Evolutionary conservation across 2,888 invertebrate species (phyloP), one percentile per base, ranked within the genome.

Genomic region (Mythimna pallens): DNA sequence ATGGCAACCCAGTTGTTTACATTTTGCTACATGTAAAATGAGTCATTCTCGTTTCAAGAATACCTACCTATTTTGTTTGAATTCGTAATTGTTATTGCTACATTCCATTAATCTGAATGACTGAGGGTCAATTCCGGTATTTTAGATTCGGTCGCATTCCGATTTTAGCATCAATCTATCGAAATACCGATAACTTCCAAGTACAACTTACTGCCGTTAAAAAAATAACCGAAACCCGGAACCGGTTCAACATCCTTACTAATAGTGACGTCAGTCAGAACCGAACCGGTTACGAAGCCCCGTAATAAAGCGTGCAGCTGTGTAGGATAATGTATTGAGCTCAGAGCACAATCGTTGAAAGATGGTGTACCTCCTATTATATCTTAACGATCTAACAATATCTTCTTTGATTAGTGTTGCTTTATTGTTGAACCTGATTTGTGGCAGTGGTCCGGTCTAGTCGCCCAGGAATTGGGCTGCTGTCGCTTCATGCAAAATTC

Each of bases 341-440:
- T 17, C n/a, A 34, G 50, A 74, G 34, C n/a, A 62, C 34, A 75
- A 62, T 57, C 50, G 22, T 40, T 54, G 14, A 61, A 74, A 22
- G 22, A 78, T 61, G n/a, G 30, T 36, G 54, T n/a, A 10, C 12
- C 43, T 52, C 34, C 40, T 59, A 20, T 47, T 54, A 36, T 14
- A 14, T 47, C 22, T 36, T 61, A 40, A 50, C 74, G 9, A 55
- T 4, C 30, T 47, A 47, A 78, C 59, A 74, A 78, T 78, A 43
- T 22, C n/a, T 20, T 6, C 2, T 25, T 36, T 70, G 36, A 78
- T 54, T n/a, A 52, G 20, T 47, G n/a, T 70, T 14, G 47, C 25
- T 52, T 70, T n/a, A 70, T 43, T 70, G 58, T 9, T 58, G 50
- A 34, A 47, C 17, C 17, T 47, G 17, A 7, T 47, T 47, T 17